These are phyloP conservation scores for Diorhabda elongata DNA, from an alignment of 1,140 invertebrate genomes.

Conservation along the genomic window DNA sequence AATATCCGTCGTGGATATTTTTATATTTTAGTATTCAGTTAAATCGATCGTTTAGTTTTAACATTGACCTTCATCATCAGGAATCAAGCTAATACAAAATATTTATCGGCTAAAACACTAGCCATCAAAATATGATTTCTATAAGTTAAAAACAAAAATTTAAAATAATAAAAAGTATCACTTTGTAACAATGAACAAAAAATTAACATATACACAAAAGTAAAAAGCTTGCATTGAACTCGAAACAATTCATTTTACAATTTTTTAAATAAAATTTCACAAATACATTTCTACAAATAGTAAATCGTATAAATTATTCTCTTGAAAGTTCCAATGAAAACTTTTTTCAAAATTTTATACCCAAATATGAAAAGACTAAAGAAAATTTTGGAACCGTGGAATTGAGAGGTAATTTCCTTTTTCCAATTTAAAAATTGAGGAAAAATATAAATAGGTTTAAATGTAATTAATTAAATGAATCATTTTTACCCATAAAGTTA, in stretches of 20 bases:
- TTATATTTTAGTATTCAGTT: not conserved
- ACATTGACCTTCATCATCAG: constrained; percentile 17
- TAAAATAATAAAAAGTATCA: constrained; percentile 42
- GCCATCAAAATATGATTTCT: constrained; percentile 25
- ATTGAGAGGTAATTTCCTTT: no score
- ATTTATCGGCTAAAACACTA: constrained; percentile 23
- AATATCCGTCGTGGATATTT: not conserved
- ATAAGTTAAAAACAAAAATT: constrained; percentile 30
- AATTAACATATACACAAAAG: constrained; percentile 40
- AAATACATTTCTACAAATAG: no score
- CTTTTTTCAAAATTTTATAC: no score
- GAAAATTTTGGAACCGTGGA: no score
- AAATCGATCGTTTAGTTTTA: not conserved
- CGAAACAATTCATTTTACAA: not conserved
- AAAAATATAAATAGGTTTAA: no score
- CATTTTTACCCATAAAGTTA: no score
- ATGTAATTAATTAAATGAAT: no score
- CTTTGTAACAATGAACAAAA: constrained; percentile 44
- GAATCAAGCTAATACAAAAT: constrained; percentile 35
- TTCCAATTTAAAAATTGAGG: no score
- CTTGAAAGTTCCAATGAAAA: no score
- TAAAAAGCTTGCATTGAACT: constrained; percentile 19
- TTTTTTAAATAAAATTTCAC: no score
- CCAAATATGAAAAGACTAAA: no score
- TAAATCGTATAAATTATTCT: no score